phyloP scores from a whole-genome alignment of 1,140 invertebrate species.

The Maniola jurtina region DNA sequence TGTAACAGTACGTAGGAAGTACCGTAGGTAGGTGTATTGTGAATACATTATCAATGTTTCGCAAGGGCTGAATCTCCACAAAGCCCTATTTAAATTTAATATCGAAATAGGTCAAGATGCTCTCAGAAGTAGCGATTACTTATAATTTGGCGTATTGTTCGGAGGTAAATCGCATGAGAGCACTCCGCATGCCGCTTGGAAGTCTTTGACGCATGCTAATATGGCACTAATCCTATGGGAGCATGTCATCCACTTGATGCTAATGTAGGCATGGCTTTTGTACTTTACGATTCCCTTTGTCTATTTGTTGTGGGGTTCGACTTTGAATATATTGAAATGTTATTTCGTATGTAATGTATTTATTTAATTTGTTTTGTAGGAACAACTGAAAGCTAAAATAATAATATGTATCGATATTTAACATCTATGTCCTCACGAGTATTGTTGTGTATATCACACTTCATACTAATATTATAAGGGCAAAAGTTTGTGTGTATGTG shows the following conservation, averaged over 20 bases:
- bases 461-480: too few relatives aligned
- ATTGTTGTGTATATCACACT: too few relatives aligned
- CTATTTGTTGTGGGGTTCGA: slow-evolving; percentile 30
- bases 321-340: slow-evolving; percentile 2
- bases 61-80: background rate
- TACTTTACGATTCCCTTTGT: slow-evolving; percentile 54
- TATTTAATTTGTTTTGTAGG: too few relatives aligned
- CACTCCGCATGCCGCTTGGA: slow-evolving; percentile 56
- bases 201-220: slow-evolving; percentile 76
- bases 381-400: too few relatives aligned
- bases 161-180: slow-evolving; percentile 55
- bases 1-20: too few relatives aligned
- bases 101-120: slow-evolving; percentile 68
- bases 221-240: slow-evolving; percentile 67
- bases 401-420: too few relatives aligned
- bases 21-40: too few relatives aligned
- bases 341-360: too few relatives aligned
- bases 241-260: slow-evolving; percentile 70
- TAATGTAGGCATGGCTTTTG: slow-evolving; percentile 60
- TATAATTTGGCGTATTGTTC: slow-evolving; percentile 72
- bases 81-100: slow-evolving; percentile 48
- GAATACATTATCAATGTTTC: too few relatives aligned
- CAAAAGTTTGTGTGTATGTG: too few relatives aligned
- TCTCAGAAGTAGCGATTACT: slow-evolving; percentile 56
- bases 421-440: too few relatives aligned